Conservation (phyloP, 2,888 invertebrate species). For the Plebejus melissa region DNA sequence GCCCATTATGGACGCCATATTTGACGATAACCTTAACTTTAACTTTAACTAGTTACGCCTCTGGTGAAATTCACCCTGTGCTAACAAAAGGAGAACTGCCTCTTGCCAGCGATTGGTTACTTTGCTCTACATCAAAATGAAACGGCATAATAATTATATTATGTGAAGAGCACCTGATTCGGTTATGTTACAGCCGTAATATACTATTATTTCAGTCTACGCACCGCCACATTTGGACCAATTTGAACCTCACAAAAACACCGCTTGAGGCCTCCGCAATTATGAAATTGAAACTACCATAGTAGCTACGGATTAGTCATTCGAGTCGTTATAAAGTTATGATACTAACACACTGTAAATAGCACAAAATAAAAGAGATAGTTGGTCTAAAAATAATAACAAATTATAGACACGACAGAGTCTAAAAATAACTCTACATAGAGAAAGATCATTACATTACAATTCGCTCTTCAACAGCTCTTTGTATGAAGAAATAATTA, state of each 20-base stretch:
- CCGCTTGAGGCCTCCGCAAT: constrained; percentile 59
- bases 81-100: no score
- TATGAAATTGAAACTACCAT: constrained; percentile 13
- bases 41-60: no score
- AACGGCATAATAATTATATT: background rate
- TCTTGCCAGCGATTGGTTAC: no score
- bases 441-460: background rate
- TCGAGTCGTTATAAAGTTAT: background rate
- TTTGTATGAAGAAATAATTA: no score
- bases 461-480: no score
- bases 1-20: no score
- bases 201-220: constrained; percentile 36
- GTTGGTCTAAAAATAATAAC: background rate
- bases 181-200: constrained; percentile 43
- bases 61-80: no score
- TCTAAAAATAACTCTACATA: constrained; percentile 11
- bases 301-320: background rate
- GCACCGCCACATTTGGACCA: constrained; percentile 32
- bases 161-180: constrained; percentile 36
- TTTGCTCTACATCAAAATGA: no score
- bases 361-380: background rate
- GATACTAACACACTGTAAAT: background rate
- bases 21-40: no score
- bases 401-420: background rate
- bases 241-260: constrained; percentile 32